Evolutionary conservation across 2,113 vertebrate species (phyloP).

Genomic region (Perognathus longimembris): DNA sequence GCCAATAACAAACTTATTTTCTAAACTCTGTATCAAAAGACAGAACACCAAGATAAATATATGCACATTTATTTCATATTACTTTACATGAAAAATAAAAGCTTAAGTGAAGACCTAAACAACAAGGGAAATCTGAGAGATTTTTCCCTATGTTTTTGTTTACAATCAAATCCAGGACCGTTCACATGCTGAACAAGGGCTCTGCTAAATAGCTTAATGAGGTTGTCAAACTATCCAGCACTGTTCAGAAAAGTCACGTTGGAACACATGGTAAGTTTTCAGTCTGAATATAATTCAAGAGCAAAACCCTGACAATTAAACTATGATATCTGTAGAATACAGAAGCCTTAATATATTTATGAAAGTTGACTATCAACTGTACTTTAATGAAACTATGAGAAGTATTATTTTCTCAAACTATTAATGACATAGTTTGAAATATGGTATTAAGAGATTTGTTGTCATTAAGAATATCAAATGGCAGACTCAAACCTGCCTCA

Average conservation of each 20-base stretch:
- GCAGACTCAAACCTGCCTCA: background rate
- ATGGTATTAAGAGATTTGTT: background rate
- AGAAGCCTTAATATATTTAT: background rate
- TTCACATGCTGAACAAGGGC: background rate
- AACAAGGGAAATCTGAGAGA: background rate
- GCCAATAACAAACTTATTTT: background rate
- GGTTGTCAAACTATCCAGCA: background rate
- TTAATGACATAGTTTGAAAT: background rate
- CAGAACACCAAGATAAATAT: background rate
- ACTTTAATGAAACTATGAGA: background rate
- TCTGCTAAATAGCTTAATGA: background rate
- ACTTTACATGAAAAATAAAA: background rate
- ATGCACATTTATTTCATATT: background rate
- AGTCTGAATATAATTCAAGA: background rate
- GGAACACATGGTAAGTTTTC: background rate
- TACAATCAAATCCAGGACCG: background rate
- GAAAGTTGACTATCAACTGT: background rate
- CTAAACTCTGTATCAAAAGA: background rate
- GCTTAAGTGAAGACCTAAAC: background rate
- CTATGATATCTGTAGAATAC: background rate
- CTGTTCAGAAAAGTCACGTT: background rate
- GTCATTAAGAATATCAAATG: background rate
- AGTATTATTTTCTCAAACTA: background rate
- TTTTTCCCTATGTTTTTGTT: background rate
- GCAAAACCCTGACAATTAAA: background rate